Evolutionary conservation across 2,797 vertebrate genomes (phyloP), one percentile per base, ranked within the genome.

Genomic region (Harpagifer antarcticus): DNA sequence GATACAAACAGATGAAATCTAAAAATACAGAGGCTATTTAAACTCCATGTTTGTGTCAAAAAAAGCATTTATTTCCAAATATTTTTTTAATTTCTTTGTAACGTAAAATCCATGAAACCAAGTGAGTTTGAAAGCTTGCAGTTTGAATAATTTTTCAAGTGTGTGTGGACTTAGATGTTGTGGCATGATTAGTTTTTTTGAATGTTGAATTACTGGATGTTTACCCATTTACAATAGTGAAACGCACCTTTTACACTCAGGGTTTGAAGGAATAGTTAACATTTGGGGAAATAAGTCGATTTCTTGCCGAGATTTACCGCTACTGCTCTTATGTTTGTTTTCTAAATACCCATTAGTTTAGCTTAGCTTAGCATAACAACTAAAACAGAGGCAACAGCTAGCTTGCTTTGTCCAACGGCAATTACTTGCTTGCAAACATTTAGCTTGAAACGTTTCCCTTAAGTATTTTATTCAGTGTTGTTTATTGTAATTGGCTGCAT

Each of bases 71-170:
- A 33, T 49, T 14, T 20, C 37, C 64, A 79, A 72, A 48, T 1
- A 55, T 31, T 53, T 16, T 11, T 15, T 6, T 15, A 44, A 7
- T 14, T 37, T 43, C 9, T 55, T 45, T 66, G 37, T 9, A 31
- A 6, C 54, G 16, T 23, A 23, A 60, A 72, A 76, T 72, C 11
- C 45, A 47, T 19, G 6, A 55, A 63, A 27, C 57, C 23, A 60
- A 81, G 52, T n/a, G 42, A 48, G 63, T 74, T 69, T 59, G 58
- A 76, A 78, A 83, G 60, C 68, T 23, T 57, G 19, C 53, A 64
- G 64, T 82, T 75, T 84, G 61, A 86, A n/a, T n/a, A n/a, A 23
- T 1, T 54, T 33, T 54, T 31, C 42, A 31, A 63, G 44, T 52
- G 11, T 47, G 19, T 19, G 3, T 14, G 27, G 47, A 58, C 9